Base-by-base conservation (phyloP, 2,113 vertebrate species). In the Saccopteryx leptura region DNA sequence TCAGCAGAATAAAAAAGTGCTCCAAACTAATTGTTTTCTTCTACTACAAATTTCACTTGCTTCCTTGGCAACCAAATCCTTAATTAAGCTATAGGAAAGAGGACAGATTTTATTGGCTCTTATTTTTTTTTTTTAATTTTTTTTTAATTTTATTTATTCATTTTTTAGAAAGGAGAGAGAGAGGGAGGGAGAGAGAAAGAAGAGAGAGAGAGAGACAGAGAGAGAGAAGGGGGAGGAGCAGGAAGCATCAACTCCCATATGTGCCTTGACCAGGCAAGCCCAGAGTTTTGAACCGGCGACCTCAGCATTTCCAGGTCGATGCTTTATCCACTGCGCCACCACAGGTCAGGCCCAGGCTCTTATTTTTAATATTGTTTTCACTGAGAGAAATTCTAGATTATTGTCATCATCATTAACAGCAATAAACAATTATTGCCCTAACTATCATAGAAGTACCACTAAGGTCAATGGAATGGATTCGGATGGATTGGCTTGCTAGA, bases 21-120 rank as follows among this genome's bases (percentile, higher is more conserved):
- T 50, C 13, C 48, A 88, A 6, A 33, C 39, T 90, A 61, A 81
- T 83, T 87, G 63, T 93, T 93, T 95, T 26, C 18, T 93, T 91
- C 39, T 1, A 61, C 19, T 71, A 82, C 23, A 81, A 56, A 96
- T 58, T 89, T 66, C 69, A 92, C 89, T 74, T 15, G 72, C 48
- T 95, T 91, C 58, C 80, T 89, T 72, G 71, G n/a, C 46, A 93
- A 54, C 39, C 48, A 19, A 83, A 90, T 79, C 24, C 10, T 68
- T 88, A 28, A 91, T 26, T 69, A 83, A 93, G 13, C 56, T 89
- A 9, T 84, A 61, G 14, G 9, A 87, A 48, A 74, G 50, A 92
- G 65, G 61, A 95, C 74, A 92, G 58, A 1, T 79, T 86, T 26
- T 48, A 63, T 68, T 92, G 33, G 3, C 7, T 91, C 12, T 92